Percentiles rank a stretch among this genome's conserved stretches.
Evolutionary conservation across 2,888 invertebrate species (phyloP).

Genomic region (Hypercompe scribonia): DNA sequence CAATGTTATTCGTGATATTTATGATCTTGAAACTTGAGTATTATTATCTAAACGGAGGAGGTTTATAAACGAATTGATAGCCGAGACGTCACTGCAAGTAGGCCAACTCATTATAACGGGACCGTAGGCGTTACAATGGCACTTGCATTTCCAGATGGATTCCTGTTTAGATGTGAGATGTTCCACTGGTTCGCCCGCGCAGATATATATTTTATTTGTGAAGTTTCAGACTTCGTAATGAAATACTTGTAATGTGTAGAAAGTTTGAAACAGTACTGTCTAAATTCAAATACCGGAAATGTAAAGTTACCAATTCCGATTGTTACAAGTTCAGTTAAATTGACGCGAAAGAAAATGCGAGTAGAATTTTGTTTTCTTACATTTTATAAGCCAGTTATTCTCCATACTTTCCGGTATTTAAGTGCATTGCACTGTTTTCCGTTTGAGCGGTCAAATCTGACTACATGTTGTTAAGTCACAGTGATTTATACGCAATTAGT

Average conservation of each 20-base stretch:
- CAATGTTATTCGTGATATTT: constrained; percentile 15
- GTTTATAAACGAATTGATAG: constrained; percentile 24
- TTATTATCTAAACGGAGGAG: constrained; percentile 13
- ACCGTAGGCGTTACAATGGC: constrained; percentile 60
- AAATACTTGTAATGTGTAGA: constrained; percentile 21
- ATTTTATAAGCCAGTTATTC: neutral
- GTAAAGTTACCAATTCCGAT: no score
- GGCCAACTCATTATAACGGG: constrained; percentile 61
- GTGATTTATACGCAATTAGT: constrained; percentile 67
- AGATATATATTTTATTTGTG: constrained; percentile 23
- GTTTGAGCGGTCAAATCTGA: constrained; percentile 30
- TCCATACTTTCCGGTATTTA: neutral
- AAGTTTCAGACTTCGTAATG: constrained; percentile 29
- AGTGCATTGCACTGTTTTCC: constrained; percentile 31
- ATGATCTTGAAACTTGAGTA: constrained; percentile 19
- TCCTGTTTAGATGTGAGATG: constrained; percentile 50
- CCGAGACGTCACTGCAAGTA: constrained; percentile 39
- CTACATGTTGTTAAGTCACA: constrained; percentile 39
- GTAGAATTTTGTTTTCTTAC: neutral
- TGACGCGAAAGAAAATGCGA: neutral
- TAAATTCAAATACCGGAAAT: neutral
- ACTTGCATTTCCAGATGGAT: constrained; percentile 57
- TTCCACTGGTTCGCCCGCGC: constrained; percentile 51
- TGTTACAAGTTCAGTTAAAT: no score
- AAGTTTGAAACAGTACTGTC: neutral